Percentiles rank a stretch among this genome's conserved stretches.
Conservation (phyloP, 2,888 invertebrate genomes). For the Aproaerema taeniolella region DNA sequence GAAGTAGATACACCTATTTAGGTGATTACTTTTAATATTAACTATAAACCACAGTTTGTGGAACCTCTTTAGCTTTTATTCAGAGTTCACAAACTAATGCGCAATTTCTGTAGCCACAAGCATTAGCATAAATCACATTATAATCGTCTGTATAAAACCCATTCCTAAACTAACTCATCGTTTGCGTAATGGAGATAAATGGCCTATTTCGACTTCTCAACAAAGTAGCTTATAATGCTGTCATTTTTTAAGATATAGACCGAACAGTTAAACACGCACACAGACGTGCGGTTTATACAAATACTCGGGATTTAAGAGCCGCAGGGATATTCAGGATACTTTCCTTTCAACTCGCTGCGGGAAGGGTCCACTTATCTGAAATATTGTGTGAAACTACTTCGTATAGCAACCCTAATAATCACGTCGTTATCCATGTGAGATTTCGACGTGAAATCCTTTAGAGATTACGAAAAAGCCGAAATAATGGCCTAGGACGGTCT, state of each 20-base stretch:
- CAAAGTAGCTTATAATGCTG: slow-evolving; percentile 9
- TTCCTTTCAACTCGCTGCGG: slow-evolving; percentile 35
- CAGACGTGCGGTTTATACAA: slow-evolving; percentile 42
- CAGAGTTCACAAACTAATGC: too few species aligned
- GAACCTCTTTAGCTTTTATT: too few species aligned
- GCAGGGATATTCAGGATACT: slow-evolving; percentile 37
- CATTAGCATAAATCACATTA: slow-evolving; percentile 12
- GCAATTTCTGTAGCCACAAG: slow-evolving; percentile 2
- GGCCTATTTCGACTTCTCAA: slow-evolving; percentile 15
- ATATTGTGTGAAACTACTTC: slow-evolving; percentile 22
- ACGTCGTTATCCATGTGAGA: slow-evolving; percentile 14
- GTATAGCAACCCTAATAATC: slow-evolving; percentile 18
- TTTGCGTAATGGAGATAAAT: slow-evolving; percentile 18
- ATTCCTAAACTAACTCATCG: slow-evolving; percentile 17
- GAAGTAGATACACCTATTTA: not conserved
- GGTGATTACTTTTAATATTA: too few species aligned
- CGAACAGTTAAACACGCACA: slow-evolving; percentile 24
- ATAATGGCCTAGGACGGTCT: slow-evolving; percentile 14
- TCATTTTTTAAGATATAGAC: slow-evolving; percentile 1
- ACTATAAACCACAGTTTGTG: too few species aligned
- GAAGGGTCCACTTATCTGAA: slow-evolving; percentile 29
- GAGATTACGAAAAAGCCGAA: slow-evolving; percentile 18
- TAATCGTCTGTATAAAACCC: slow-evolving; percentile 14
- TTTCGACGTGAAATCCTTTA: slow-evolving; percentile 6
- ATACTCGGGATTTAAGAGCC: slow-evolving; percentile 35